These are phyloP conservation scores for Drosophila mojavensis DNA, from an alignment of 1,140 invertebrate species.

Conservation along the genomic window DNA sequence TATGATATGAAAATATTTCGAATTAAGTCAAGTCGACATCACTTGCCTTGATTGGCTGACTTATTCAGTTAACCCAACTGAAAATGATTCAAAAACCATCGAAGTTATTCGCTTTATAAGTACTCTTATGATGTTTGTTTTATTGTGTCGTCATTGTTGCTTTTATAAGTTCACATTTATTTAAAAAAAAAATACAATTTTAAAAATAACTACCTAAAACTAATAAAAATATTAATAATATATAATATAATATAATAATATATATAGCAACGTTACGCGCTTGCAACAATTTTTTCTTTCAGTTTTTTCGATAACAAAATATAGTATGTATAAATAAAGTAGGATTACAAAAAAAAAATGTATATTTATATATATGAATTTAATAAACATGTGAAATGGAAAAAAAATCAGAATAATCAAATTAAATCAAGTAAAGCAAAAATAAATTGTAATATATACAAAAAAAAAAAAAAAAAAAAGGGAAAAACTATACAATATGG, in stretches of 20 bases:
- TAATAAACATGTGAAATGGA: conserved; percentile 1
- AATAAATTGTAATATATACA: conserved; percentile 59
- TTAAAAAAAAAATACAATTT: conserved; percentile 74
- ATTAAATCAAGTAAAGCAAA: conserved; percentile 41
- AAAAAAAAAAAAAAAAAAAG: conserved; percentile 38
- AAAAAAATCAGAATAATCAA: conserved; percentile 26
- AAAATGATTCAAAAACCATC: background rate
- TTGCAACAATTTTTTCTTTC: conserved; percentile 51
- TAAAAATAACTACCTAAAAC: conserved; percentile 80
- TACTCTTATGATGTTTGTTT: conserved; percentile 69
- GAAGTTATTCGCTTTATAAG: conserved; percentile 50
- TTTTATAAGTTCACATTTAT: conserved; percentile 72
- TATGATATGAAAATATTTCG: too few species aligned
- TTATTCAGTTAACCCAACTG: too few species aligned
- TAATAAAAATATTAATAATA: conserved; percentile 78
- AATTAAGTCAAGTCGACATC: too few species aligned
- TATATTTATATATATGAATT: conserved; percentile 25
- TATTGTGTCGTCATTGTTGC: conserved; percentile 68
- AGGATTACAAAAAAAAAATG: conserved; percentile 31
- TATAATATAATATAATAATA: conserved; percentile 70
- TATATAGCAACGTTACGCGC: conserved; percentile 80
- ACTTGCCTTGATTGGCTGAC: too few species aligned
- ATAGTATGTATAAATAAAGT: conserved; percentile 58
- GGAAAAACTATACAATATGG: conserved; percentile 50
- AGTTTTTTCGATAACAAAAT: conserved; percentile 70